Base-by-base conservation (phyloP, 1,140 invertebrate genomes). In the Heterodera schachtii region DNA sequence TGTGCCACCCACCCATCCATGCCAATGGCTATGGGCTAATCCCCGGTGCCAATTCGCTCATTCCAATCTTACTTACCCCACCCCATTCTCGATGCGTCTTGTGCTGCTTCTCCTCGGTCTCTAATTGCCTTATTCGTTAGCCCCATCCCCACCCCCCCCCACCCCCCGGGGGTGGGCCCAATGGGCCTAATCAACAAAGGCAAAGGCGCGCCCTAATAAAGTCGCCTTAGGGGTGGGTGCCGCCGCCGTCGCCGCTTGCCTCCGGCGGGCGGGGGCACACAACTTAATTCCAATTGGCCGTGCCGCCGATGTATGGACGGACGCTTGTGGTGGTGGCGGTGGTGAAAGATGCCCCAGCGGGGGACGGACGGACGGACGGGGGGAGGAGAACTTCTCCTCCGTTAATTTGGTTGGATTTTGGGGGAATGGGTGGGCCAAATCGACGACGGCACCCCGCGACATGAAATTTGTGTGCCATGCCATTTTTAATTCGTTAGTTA, bases 261-360 rank as follows among this genome's bases (percentile, higher is more conserved):
- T 11, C 49, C 49, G 6, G 11, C 13, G 41, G 16, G 69, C 31
- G 41, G 69, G 69, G 31, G 31, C 31, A 31, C 31, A 71, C 69
- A 71, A 71, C 69, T 71, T 71, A 71, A 71, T 71, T 71, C 69
- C 69, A 71, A 71, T 71, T 71, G 69, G 69, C 69, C 41, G 49
- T 52, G 49, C 49, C 11, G 6, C 49, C 49, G 31, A 31, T 31
- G 31, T 31, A 31, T 1, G 31, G 31, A 31, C 31, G 31, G 31
- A 31, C 31, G 31, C 31, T 31, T 31, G 31, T 31, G 31, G 31
- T 31, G 31, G 31, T 31, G 31, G 31, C 31, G 31, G 31, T 31
- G 31, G 31, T 31, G 31, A 31, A 31, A 31, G 31, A 31, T 31
- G 31, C 31, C 31, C 31, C 41, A n/a, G 67, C 67, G n/a, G 67